Conservation (phyloP, 2,113 vertebrate species). For the Pampusana beccarii region DNA sequence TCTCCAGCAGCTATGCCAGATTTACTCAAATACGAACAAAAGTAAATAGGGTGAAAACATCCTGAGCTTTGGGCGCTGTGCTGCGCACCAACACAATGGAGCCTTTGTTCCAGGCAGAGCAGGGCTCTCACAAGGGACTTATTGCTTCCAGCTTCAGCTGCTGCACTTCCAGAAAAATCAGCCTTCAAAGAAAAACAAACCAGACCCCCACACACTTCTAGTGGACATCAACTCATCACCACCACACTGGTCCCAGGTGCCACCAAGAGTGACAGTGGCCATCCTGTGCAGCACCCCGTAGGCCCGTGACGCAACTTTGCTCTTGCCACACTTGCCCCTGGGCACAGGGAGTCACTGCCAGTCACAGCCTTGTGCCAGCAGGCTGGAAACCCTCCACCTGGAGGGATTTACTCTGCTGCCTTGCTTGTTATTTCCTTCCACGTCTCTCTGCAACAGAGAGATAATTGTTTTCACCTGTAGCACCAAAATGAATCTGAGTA, state of each 20-base stretch:
- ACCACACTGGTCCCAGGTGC: not conserved
- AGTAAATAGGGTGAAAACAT: conserved; percentile 52
- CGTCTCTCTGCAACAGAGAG: not conserved
- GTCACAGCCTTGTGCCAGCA: not conserved
- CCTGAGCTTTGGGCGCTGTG: conserved; percentile 17
- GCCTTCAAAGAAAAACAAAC: not conserved
- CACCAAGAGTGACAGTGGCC: not conserved
- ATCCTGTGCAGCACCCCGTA: not conserved
- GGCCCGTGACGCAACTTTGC: fast-evolving
- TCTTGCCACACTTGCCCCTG: not conserved
- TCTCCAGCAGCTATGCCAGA: not conserved
- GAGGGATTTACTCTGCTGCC: not conserved
- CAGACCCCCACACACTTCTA: not conserved
- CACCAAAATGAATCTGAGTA: not conserved
- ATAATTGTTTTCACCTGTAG: not conserved
- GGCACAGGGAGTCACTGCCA: fast-evolving
- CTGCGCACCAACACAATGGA: not conserved
- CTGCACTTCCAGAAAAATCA: not conserved
- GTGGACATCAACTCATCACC: not conserved
- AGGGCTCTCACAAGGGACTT: not conserved
- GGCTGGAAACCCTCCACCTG: not conserved
- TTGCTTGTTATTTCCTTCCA: not conserved
- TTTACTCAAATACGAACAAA: conserved; percentile 8
- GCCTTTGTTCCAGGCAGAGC: conserved; percentile 42
- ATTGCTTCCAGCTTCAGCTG: conserved; percentile 5